Evolutionary conservation across 2,797 vertebrate species (phyloP).

Genomic region (Enteromius treurensis): DNA sequence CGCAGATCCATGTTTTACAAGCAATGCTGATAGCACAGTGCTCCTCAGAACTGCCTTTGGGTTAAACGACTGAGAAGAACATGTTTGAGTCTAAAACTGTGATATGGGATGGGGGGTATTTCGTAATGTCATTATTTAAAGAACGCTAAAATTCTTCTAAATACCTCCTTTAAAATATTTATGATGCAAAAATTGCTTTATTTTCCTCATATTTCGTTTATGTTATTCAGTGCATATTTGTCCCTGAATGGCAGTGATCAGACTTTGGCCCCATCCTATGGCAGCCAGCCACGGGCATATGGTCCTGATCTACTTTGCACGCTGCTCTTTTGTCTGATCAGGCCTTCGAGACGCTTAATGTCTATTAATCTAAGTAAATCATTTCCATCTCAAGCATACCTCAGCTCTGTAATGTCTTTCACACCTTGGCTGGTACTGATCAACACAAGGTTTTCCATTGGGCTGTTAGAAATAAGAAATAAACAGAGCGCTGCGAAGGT

Average conservation of each 20-base stretch:
- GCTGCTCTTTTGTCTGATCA: slow-evolving; percentile 26
- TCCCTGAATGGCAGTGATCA: neutral
- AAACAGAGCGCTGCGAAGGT: neutral
- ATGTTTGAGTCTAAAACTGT: neutral
- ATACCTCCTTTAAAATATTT: neutral
- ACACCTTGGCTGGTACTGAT: slow-evolving; percentile 51
- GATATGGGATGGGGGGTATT: neutral
- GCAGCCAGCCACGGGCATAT: slow-evolving; percentile 11
- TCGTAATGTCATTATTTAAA: neutral
- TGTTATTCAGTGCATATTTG: neutral
- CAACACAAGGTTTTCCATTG: slow-evolving; percentile 41
- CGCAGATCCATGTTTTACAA: neutral
- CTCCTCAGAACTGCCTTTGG: neutral
- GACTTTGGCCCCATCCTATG: neutral
- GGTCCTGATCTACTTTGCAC: slow-evolving; percentile 25
- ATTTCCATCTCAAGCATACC: slow-evolving; percentile 36
- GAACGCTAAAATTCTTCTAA: neutral
- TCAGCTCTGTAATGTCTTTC: slow-evolving; percentile 15
- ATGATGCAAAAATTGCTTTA: neutral
- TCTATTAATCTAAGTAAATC: slow-evolving; percentile 25
- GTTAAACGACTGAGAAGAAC: neutral
- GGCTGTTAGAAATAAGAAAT: slow-evolving; percentile 16
- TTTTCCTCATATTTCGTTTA: neutral
- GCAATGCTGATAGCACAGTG: neutral
- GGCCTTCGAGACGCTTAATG: neutral